Conservation (phyloP, 2,797 vertebrate species). For the Spheniscus humboldti region DNA sequence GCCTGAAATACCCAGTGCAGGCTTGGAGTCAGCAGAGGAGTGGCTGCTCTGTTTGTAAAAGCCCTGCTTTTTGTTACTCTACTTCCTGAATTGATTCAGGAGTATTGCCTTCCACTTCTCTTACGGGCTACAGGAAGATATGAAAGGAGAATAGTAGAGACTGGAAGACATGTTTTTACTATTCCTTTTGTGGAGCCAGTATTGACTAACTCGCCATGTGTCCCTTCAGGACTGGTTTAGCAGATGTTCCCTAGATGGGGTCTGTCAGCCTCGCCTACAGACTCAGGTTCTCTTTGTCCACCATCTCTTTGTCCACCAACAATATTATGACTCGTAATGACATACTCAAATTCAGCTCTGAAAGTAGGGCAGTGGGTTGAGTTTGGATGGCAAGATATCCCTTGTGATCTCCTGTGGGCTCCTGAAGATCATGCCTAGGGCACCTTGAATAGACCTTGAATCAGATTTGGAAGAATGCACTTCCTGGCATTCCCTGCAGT, state of each 20-base stretch:
- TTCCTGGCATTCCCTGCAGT: background rate
- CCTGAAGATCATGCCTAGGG: background rate
- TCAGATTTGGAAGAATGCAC: background rate
- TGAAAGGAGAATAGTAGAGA: background rate
- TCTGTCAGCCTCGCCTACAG: background rate
- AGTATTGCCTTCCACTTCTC: background rate
- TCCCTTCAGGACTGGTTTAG: background rate
- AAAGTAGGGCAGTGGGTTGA: background rate
- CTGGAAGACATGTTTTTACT: background rate
- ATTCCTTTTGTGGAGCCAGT: background rate
- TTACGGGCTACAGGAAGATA: background rate
- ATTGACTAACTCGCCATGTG: background rate
- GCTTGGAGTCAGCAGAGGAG: background rate
- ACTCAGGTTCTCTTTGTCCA: background rate
- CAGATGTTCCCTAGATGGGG: background rate
- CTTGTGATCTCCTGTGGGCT: background rate
- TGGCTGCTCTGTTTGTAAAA: background rate
- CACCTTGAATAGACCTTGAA: background rate
- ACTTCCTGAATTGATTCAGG: background rate
- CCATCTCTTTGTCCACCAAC: background rate
- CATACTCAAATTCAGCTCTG: background rate
- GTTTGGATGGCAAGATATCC: background rate
- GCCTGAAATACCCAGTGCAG: background rate
- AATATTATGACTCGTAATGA: background rate
- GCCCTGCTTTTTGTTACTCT: background rate